Evolutionary conservation across 2,113 vertebrate species (phyloP), one percentile per base, ranked within the genome.

Genomic region (Perognathus longimembris): DNA sequence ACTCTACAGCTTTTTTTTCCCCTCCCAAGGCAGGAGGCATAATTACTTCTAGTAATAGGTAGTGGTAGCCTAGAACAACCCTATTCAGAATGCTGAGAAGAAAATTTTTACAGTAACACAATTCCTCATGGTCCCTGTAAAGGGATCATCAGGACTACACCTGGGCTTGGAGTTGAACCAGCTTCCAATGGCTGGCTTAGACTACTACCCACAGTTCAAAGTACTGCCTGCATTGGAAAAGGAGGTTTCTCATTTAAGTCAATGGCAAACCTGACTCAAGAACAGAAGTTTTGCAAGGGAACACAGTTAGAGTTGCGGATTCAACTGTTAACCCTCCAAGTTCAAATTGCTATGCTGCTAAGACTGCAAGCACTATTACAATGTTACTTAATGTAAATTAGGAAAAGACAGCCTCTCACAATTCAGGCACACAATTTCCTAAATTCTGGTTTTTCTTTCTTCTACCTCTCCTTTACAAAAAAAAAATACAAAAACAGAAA

Each of bases 311-410:
- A 74, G 63, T 9, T 11, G 12, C 20, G 7, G 7, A 80, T 38
- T 64, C 40, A 61, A 59, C n/a, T 71, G 7, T 80, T 83, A 88
- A 84, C 24, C 6, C 4, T 75, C 32, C n/a, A 61, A 59, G 42
- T 45, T 45, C 42, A 45, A 45, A 45, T 45, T 42, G 73, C 21
- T 88, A 40, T 42, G 40, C 61, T 63, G 86, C 3, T 94, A 85
- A 91, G 85, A 71, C 50, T 88, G 38, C 85, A 88, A 88, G 14
- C 38, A 79, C 21, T 73, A 22, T 24, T 80, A 71, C 42, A 21
- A 50, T 21, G 63, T 24, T 36, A 10, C 32, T 79, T 38, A 85
- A 86, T 22, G 75, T 18, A 90, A 93, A 38, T 77, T 50, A 79
- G 61, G n/a, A 45, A 82, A 85, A 91, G 5, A 63, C 6, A 15